Conservation (phyloP, 2,888 invertebrate genomes). For the Spisula subtruncata region DNA sequence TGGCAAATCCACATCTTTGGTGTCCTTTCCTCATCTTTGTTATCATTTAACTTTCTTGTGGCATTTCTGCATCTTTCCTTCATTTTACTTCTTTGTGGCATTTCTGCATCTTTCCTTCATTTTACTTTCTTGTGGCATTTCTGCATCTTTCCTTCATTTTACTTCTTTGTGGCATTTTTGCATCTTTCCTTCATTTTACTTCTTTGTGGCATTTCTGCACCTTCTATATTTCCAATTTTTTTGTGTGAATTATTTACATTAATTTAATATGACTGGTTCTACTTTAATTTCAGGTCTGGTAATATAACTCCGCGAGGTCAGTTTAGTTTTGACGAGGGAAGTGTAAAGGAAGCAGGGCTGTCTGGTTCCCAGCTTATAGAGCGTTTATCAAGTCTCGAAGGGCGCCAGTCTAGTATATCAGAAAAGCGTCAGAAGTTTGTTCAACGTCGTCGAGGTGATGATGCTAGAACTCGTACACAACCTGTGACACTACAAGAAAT, state of each 20-base stretch:
- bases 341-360: slow-evolving; percentile 51
- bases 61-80: too few species aligned
- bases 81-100: too few species aligned
- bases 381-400: slow-evolving; percentile 79
- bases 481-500: slow-evolving; percentile 85
- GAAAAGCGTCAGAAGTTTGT: slow-evolving; percentile 84
- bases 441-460: slow-evolving; percentile 90
- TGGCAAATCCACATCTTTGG: too few species aligned
- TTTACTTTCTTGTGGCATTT: neutral
- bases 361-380: slow-evolving; percentile 82
- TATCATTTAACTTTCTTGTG: too few species aligned
- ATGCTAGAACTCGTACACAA: slow-evolving; percentile 82
- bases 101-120: too few species aligned
- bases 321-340: slow-evolving; percentile 73
- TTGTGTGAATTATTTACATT: neutral
- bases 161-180: neutral
- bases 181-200: neutral
- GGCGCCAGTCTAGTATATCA: slow-evolving; percentile 61
- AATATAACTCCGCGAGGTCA: slow-evolving; percentile 73
- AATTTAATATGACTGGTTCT: neutral
- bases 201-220: neutral
- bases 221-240: neutral
- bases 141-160: neutral
- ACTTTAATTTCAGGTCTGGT: slow-evolving; percentile 72
- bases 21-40: too few species aligned